These are phyloP conservation scores for Atlantisia rogersi DNA, from an alignment of 2,113 vertebrate species.

Conservation along the genomic window DNA sequence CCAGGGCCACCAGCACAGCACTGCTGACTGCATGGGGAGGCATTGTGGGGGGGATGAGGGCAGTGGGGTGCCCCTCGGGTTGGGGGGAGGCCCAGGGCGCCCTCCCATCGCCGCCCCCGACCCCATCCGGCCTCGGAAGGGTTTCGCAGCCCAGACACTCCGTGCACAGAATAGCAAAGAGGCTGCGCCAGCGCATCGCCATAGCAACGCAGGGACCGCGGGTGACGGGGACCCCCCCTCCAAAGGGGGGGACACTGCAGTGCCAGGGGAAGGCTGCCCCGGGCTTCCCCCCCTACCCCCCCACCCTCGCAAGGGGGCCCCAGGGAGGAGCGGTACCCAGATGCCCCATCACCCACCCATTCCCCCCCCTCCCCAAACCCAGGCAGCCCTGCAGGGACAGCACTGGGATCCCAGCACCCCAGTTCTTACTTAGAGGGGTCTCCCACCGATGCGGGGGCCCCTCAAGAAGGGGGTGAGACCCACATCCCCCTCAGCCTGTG, in stretches of 20 bases:
- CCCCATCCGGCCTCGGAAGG: conserved; percentile 51
- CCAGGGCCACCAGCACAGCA: neutral
- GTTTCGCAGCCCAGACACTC: conserved; percentile 77
- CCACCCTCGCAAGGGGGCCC: no score
- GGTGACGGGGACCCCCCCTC: neutral
- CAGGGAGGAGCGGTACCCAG: neutral
- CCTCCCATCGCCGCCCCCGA: neutral
- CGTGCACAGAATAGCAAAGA: conserved; percentile 82
- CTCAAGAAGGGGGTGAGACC: neutral
- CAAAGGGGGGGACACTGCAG: conserved; percentile 30
- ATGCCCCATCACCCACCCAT: no score
- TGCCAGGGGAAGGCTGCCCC: neutral
- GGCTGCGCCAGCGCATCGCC: conserved; percentile 71
- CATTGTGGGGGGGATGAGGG: fast-evolving
- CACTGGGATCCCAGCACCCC: neutral
- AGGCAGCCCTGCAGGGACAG: neutral
- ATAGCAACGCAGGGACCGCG: conserved; percentile 74
- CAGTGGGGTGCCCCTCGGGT: neutral
- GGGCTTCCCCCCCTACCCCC: neutral
- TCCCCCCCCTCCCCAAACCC: neutral
- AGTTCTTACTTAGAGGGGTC: neutral
- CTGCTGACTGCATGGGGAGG: neutral
- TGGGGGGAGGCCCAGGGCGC: neutral
- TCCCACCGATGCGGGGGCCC: neutral
- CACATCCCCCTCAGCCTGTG: no score